Evolutionary conservation across 2,113 vertebrate genomes (phyloP).

Genomic region (Fregetta grallaria): DNA sequence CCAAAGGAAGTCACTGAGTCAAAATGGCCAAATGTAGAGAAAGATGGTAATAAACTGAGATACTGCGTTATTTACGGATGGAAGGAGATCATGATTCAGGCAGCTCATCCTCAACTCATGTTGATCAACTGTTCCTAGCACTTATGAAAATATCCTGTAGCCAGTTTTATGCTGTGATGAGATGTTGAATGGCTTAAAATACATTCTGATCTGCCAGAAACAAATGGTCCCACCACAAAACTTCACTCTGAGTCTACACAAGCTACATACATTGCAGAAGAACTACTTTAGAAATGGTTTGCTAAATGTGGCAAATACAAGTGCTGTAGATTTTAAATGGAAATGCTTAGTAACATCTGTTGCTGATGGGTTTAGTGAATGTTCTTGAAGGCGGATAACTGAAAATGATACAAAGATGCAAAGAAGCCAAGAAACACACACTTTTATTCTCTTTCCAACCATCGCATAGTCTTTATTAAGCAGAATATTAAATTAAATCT

Average conservation of each 20-base stretch:
- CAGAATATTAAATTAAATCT: constrained; percentile 56
- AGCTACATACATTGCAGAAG: background rate
- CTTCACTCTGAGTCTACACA: background rate
- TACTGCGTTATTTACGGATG: background rate
- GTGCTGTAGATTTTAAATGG: background rate
- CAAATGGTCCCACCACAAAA: background rate
- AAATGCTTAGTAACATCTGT: background rate
- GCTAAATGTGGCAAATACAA: background rate
- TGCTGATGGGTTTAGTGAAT: background rate
- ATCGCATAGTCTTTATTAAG: constrained; percentile 61
- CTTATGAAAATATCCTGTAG: background rate
- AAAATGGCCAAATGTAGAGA: background rate
- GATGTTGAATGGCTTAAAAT: background rate
- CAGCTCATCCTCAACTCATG: background rate
- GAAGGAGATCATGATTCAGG: background rate
- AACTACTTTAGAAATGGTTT: background rate
- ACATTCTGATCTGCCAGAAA: background rate
- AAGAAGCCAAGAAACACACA: constrained; percentile 30
- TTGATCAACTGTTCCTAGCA: background rate
- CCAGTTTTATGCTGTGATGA: background rate
- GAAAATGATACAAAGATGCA: background rate
- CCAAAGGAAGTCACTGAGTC: background rate
- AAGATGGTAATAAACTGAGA: background rate
- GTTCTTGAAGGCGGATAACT: background rate
- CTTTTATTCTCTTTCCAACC: constrained; percentile 29